phyloP scores from a whole-genome alignment of 2,113 vertebrate species.

The Micronycteris hirsuta region DNA sequence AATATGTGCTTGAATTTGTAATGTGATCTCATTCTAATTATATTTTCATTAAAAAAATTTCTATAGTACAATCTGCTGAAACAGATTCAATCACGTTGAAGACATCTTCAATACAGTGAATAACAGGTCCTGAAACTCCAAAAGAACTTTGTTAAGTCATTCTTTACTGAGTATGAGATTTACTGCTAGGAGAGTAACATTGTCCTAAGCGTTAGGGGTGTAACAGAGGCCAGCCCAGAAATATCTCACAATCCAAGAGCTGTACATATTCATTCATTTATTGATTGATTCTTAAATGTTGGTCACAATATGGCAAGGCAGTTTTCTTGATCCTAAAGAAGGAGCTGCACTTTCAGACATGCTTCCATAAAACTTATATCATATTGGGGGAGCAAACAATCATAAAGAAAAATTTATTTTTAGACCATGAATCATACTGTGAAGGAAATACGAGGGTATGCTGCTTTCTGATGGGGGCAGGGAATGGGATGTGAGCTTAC shows the following conservation, averaged over 20 bases:
- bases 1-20: not conserved
- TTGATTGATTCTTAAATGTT: not conserved
- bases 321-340: not conserved
- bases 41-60: constrained; percentile 12
- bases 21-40: constrained; percentile 17
- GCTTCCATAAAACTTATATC: not conserved
- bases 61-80: not conserved
- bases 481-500: not conserved
- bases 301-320: not conserved
- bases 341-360: not conserved
- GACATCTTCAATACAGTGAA: not conserved
- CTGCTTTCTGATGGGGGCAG: not conserved
- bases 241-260: not conserved
- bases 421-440: not conserved
- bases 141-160: not conserved
- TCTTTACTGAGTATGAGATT: not conserved
- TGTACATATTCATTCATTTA: not conserved
- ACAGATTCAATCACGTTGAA: not conserved
- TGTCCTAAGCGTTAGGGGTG: not conserved
- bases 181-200: not conserved
- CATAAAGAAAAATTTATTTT: not conserved
- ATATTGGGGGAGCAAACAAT: not conserved
- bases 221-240: not conserved
- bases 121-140: not conserved
- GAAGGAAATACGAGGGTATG: not conserved